Conservation (phyloP, 1,140 invertebrate species). For the Papilio helenus region DNA sequence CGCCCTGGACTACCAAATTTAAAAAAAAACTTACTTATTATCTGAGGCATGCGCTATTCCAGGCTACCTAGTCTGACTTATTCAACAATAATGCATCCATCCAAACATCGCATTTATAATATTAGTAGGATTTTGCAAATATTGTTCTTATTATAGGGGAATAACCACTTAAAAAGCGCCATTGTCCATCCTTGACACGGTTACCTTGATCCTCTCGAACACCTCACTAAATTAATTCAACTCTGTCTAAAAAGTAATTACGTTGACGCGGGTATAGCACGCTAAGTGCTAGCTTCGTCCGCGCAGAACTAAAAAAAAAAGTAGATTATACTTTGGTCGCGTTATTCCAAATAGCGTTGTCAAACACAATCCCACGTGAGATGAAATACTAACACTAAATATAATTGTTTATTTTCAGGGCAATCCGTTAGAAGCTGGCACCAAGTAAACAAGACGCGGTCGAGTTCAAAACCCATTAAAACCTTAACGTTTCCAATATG, state of each 20-base stretch:
- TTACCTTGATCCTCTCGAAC: slow-evolving; percentile 27
- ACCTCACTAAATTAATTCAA: slow-evolving; percentile 14
- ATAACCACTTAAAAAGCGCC: not conserved
- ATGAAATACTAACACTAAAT: not conserved
- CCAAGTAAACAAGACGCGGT: slow-evolving; percentile 29
- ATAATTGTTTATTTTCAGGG: slow-evolving; percentile 45
- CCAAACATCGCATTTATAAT: not conserved
- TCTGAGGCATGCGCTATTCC: too few species aligned
- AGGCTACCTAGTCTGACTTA: too few species aligned
- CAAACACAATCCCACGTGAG: too few species aligned
- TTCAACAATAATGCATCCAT: too few species aligned
- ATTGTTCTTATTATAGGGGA: not conserved
- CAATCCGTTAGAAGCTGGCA: slow-evolving; percentile 39
- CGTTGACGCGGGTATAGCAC: not conserved
- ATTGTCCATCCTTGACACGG: slow-evolving; percentile 10
- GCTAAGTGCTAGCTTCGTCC: too few species aligned
- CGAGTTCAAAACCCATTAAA: not conserved
- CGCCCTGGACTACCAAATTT: too few species aligned
- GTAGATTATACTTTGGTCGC: too few species aligned
- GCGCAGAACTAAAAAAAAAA: too few species aligned
- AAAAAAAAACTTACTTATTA: too few species aligned
- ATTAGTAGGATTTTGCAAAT: not conserved
- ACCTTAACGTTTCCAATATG: slow-evolving; percentile 5
- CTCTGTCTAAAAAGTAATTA: not conserved
- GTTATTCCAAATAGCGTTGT: too few species aligned